Evolutionary conservation across 1,140 invertebrate genomes (phyloP).

Genomic region (Polyergus mexicanus): DNA sequence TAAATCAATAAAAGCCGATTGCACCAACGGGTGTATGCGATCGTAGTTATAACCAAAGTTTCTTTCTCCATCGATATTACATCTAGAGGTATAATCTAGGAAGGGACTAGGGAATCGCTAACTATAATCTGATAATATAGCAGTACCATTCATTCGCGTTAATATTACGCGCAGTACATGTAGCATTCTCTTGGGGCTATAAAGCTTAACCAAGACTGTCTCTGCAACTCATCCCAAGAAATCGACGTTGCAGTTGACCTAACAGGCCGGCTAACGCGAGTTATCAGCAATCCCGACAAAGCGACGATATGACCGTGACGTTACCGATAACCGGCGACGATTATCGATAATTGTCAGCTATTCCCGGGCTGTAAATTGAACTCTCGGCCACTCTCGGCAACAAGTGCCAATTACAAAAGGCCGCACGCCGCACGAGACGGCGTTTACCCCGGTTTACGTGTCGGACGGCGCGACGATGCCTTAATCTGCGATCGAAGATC

Average conservation of each 20-base stretch:
- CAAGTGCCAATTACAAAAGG: slow-evolving; percentile 61
- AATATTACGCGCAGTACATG: slow-evolving; percentile 32
- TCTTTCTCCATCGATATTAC: slow-evolving; percentile 46
- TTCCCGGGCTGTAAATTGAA: slow-evolving; percentile 48
- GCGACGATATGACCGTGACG: slow-evolving; percentile 48
- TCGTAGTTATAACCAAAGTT: slow-evolving; percentile 50
- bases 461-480: slow-evolving; percentile 18
- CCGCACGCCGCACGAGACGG: slow-evolving; percentile 43
- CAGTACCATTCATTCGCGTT: slow-evolving; percentile 53
- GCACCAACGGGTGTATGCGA: slow-evolving; percentile 39
- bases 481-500: slow-evolving; percentile 59
- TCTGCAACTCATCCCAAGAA: slow-evolving; percentile 55
- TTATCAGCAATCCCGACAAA: slow-evolving; percentile 53
- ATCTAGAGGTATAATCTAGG: slow-evolving; percentile 38
- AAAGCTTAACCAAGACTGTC: slow-evolving; percentile 47
- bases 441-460: slow-evolving; percentile 57
- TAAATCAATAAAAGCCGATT: slow-evolving; percentile 44
- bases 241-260: slow-evolving; percentile 36
- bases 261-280: slow-evolving; percentile 25
- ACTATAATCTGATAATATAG: slow-evolving; percentile 53
- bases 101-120: slow-evolving; percentile 43
- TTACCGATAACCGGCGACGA: slow-evolving; percentile 48
- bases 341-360: slow-evolving; percentile 56
- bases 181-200: slow-evolving; percentile 26
- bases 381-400: slow-evolving; percentile 42